Percentiles rank a stretch among this genome's conserved stretches.
These are phyloP conservation scores for Lasaia peninsularis DNA, from an alignment of 1,140 invertebrate species.

Conservation along the genomic window DNA sequence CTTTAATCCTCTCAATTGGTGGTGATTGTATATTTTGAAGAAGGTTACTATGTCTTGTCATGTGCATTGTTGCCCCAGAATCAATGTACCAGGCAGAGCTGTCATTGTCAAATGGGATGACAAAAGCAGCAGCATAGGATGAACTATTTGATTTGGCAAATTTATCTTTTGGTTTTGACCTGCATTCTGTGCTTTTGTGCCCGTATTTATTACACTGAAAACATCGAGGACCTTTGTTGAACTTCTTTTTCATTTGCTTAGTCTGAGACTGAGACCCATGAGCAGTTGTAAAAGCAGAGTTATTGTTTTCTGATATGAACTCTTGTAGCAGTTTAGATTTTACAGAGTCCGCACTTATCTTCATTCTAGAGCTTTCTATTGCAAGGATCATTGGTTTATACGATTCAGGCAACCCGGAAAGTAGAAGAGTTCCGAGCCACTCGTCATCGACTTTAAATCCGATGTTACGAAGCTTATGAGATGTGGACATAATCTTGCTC, in stretches of 20 bases:
- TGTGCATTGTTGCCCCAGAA: neutral
- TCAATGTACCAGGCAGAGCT: neutral
- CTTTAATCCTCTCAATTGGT: neutral
- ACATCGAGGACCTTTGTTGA: neutral
- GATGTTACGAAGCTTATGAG: too few relatives aligned
- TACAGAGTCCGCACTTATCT: conserved; percentile 1
- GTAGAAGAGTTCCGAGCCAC: conserved; percentile 11
- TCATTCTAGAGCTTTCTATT: conserved; percentile 12
- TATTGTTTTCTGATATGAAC: neutral
- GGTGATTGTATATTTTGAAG: neutral
- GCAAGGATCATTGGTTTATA: conserved; percentile 13
- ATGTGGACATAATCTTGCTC: conserved; percentile 4
- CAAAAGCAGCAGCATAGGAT: conserved; percentile 2
- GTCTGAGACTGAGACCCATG: too few relatives aligned
- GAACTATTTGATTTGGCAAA: neutral
- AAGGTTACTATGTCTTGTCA: neutral
- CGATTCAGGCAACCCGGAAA: neutral
- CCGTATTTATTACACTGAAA: conserved; percentile 8
- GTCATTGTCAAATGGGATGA: neutral
- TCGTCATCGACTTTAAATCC: conserved; percentile 3
- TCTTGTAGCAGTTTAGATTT: conserved; percentile 13
- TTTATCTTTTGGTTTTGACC: neutral
- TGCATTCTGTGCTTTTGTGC: neutral
- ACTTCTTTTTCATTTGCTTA: neutral
- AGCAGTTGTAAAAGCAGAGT: neutral